Percentiles rank a stretch among this genome's conserved stretches.
phyloP scores from a whole-genome alignment of 2,797 vertebrate species.

The Apodemus agrarius region DNA sequence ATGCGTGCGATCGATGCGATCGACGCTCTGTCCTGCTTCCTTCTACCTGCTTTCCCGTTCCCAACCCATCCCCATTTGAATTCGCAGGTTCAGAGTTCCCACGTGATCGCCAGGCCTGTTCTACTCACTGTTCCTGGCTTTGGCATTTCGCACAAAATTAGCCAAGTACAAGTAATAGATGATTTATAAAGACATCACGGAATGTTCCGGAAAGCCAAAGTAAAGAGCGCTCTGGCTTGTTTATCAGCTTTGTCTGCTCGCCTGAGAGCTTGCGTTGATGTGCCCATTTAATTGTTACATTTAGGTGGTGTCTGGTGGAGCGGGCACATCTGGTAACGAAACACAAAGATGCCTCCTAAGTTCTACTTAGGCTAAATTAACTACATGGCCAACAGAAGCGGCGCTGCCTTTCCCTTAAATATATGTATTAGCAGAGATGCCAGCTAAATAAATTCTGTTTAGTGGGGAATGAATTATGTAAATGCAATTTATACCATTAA shows the following conservation, averaged over 20 bases:
- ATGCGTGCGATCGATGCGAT: not conserved
- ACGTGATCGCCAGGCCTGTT: constrained; percentile 56
- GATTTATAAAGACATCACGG: constrained; percentile 71
- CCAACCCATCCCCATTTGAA: not conserved
- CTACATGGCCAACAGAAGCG: constrained; percentile 61
- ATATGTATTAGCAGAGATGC: constrained; percentile 83
- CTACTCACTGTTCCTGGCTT: constrained; percentile 49
- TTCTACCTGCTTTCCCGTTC: constrained; percentile 18
- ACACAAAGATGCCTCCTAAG: constrained; percentile 77
- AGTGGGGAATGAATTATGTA: constrained; percentile 85
- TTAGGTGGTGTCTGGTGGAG: constrained; percentile 46
- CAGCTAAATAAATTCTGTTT: constrained; percentile 83
- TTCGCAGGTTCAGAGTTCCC: constrained; percentile 31
- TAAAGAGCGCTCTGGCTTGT: constrained; percentile 59
- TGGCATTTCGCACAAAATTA: constrained; percentile 70
- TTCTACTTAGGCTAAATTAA: constrained; percentile 83
- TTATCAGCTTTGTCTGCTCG: constrained; percentile 37
- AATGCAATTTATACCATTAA: constrained; percentile 88
- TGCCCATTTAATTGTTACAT: constrained; percentile 76
- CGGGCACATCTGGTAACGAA: not conserved
- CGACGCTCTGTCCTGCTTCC: not conserved
- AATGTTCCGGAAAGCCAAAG: constrained; percentile 67
- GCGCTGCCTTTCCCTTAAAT: constrained; percentile 80
- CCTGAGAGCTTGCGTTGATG: constrained; percentile 35
- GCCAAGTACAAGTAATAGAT: constrained; percentile 65